Base-by-base conservation (phyloP, 2,113 vertebrate species). In the Furnarius figulus region DNA sequence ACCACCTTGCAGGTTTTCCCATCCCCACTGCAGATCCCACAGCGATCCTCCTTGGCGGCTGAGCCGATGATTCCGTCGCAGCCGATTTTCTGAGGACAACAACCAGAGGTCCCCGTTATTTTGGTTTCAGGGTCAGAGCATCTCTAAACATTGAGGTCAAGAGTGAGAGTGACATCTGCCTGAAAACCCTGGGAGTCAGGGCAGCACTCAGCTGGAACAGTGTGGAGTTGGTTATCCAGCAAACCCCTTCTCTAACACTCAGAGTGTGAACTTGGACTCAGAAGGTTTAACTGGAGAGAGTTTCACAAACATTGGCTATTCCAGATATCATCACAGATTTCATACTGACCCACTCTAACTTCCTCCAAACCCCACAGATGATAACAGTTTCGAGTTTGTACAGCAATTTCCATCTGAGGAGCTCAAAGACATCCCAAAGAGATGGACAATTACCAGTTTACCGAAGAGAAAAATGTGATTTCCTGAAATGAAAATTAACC, bases 11-110 rank as follows among this genome's bases (percentile, higher is more conserved):
- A 99, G 88, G 99, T 99, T 95, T 98, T 98, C 12, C 99, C 99
- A 8, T 99, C 99, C 18, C 99, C 99, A 19, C 98, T 99, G 95
- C 99, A 99, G 84, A 99, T 94, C 6, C 99, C 99, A 56, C 99
- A 99, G 59, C 98, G 98, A 97, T 99, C 99, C 96, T 99, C 99
- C 93, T 99, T 99, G 84, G 99, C 99, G 2, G 98, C 97, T 2
- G 99, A 99, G 70, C 99, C 99, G 33, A 99, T 99, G 97, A 99
- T 98, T 81, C 99, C 98, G 30, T 99, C 99, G 49, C 99, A 99
- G 96, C 99, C 99, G 24, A 99, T 99, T 98, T 98, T 99, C 99
- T 99, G 95, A 88, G 42, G 89, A 91, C 73, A 94, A 87, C 33
- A 96, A 97, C 31, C 94, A 98, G 89, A 98, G 82, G 52, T 19